These are phyloP conservation scores for Saccostrea cuccullata DNA, from an alignment of 1,140 invertebrate species.

Conservation along the genomic window DNA sequence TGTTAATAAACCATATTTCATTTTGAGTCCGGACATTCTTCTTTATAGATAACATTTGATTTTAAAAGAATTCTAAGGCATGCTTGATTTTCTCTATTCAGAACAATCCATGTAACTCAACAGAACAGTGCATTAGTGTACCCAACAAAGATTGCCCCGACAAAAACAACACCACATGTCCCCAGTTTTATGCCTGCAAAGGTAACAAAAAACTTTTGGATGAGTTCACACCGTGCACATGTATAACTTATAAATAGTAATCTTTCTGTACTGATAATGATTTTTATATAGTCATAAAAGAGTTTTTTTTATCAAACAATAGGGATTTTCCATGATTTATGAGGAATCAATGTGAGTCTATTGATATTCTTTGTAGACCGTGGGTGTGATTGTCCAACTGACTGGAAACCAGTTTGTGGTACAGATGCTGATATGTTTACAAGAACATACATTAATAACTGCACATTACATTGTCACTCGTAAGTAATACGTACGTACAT, in stretches of 20 bases:
- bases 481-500: background rate
- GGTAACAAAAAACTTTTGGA: background rate
- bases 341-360: background rate
- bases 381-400: background rate
- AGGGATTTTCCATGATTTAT: too few species aligned
- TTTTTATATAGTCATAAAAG: too few species aligned
- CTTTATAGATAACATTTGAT: too few species aligned
- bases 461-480: background rate
- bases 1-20: too few species aligned
- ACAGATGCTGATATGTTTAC: background rate
- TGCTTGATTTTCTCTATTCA: background rate
- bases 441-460: conserved; percentile 37
- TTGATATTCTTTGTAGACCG: background rate
- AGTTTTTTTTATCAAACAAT: background rate
- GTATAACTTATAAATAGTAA: too few species aligned
- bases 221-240: too few species aligned
- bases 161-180: background rate
- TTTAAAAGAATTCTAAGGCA: too few species aligned
- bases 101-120: background rate
- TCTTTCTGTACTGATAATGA: too few species aligned
- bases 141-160: background rate
- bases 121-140: background rate
- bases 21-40: too few species aligned
- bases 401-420: conserved; percentile 29
- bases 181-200: background rate